These are phyloP conservation scores for Ctenopoma kingsleyae DNA, from an alignment of 2,797 vertebrate genomes.

Conservation along the genomic window DNA sequence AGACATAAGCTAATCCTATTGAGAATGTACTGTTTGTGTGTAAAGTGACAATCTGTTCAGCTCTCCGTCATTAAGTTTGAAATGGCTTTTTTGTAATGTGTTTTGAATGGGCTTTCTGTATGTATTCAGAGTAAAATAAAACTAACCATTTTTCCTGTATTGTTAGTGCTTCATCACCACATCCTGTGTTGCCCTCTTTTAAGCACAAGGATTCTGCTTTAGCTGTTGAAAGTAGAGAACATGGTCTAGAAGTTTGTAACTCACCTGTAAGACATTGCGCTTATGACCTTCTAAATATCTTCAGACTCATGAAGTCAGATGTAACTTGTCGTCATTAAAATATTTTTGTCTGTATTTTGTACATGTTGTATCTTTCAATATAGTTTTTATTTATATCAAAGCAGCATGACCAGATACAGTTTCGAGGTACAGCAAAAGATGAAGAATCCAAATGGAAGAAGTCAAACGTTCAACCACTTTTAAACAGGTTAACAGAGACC, in stretches of 20 bases:
- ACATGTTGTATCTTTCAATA: slow-evolving; percentile 59
- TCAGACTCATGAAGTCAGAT: slow-evolving; percentile 71
- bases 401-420: neutral
- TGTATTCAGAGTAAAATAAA: slow-evolving; percentile 74
- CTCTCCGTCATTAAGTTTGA: slow-evolving; percentile 73
- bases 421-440: neutral
- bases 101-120: slow-evolving; percentile 74
- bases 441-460: neutral
- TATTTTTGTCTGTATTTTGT: slow-evolving; percentile 77
- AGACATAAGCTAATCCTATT: slow-evolving; percentile 83
- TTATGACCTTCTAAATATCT: slow-evolving; percentile 65
- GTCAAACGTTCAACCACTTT: slow-evolving; percentile 13
- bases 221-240: slow-evolving; percentile 53
- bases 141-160: slow-evolving; percentile 67
- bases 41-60: slow-evolving; percentile 79
- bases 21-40: slow-evolving; percentile 84
- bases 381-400: slow-evolving; percentile 11
- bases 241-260: slow-evolving; percentile 63
- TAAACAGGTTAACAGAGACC: slow-evolving; percentile 45
- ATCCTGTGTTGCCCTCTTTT: slow-evolving; percentile 53
- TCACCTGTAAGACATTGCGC: slow-evolving; percentile 69
- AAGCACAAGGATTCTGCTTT: slow-evolving; percentile 62
- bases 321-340: slow-evolving; percentile 83
- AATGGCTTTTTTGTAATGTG: slow-evolving; percentile 73
- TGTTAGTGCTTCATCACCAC: slow-evolving; percentile 57